Evolutionary conservation across 2,888 invertebrate genomes (phyloP).

Genomic region (Caenorhabditis sulstoni): DNA sequence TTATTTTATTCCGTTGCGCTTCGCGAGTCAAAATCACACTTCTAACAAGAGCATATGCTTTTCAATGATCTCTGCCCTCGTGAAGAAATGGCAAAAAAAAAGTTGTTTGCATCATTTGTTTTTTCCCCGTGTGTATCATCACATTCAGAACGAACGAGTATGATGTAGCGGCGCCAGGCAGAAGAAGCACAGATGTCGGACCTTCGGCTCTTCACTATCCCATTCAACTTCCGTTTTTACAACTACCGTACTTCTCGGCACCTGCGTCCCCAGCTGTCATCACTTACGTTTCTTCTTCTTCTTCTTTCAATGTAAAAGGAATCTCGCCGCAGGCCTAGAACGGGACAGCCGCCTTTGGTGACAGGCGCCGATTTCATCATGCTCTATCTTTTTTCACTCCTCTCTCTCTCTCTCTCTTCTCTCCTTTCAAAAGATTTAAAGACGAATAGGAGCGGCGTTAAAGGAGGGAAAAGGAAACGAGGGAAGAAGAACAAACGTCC

Average conservation of each 20-base stretch:
- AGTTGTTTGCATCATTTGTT: background rate
- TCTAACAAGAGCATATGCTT: background rate
- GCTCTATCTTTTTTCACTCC: background rate
- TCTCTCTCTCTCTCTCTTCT: background rate
- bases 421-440: background rate
- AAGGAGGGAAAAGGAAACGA: background rate
- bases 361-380: conserved; percentile 35
- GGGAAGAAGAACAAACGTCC: conserved; percentile 11
- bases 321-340: background rate
- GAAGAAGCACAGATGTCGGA: conserved; percentile 44
- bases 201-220: background rate
- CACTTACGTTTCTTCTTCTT: conserved; percentile 9
- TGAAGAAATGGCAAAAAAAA: background rate
- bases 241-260: conserved; percentile 35
- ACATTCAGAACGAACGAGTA: conserved; percentile 42
- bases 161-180: conserved; percentile 2
- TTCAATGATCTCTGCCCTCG: conserved; percentile 1
- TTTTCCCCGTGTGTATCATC: conserved; percentile 7
- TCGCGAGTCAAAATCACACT: too few species aligned
- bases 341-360: background rate
- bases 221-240: conserved; percentile 38
- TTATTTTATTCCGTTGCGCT: too few species aligned
- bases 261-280: conserved; percentile 30
- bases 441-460: too few species aligned
- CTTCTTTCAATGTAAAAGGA: background rate